Evolutionary conservation across 30 jellyfish, hydroid and myxozoan genomes (phyloP).

Genomic region (Aurelia coerulea): DNA sequence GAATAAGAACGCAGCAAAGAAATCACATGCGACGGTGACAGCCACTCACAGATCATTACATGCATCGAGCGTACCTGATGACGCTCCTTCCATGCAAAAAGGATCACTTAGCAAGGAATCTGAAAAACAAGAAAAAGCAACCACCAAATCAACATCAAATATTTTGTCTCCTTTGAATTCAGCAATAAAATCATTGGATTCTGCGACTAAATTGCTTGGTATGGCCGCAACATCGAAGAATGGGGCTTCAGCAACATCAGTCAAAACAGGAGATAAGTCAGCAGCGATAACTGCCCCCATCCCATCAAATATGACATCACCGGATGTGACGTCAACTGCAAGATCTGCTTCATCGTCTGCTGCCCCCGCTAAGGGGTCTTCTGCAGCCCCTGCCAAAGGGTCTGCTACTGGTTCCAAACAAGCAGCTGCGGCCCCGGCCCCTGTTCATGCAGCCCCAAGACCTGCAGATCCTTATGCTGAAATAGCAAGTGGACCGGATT

Average conservation of each 20-base stretch:
- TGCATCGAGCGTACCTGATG: constrained; percentile 23
- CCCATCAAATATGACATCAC: constrained; percentile 8
- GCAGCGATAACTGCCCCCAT: not conserved
- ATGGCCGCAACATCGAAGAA: constrained; percentile 29
- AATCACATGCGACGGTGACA: constrained; percentile 1
- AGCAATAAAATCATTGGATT: constrained; percentile 63
- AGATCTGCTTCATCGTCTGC: constrained; percentile 46
- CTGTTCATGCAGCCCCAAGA: constrained; percentile 8
- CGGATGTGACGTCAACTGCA: constrained; percentile 42
- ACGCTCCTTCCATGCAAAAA: constrained; percentile 60
- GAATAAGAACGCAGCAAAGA: constrained; percentile 23
- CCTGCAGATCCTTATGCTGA: constrained; percentile 96
- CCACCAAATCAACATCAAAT: constrained; percentile 55
- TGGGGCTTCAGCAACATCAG: not conserved
- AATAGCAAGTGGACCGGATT: constrained; percentile 98
- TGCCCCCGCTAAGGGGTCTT: not conserved
- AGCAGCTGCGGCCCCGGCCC: constrained; percentile 50
- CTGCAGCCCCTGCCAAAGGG: constrained; percentile 2
- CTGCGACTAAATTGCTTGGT: constrained; percentile 69
- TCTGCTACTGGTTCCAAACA: constrained; percentile 7
- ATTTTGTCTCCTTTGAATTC: constrained; percentile 40
- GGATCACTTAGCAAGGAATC: constrained; percentile 48
- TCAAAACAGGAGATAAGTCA: constrained; percentile 1
- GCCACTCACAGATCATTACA: constrained; percentile 17
- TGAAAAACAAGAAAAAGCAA: constrained; percentile 45